Evolutionary conservation across 2,113 vertebrate species (phyloP).

Genomic region (Nycticebus coucang): DNA sequence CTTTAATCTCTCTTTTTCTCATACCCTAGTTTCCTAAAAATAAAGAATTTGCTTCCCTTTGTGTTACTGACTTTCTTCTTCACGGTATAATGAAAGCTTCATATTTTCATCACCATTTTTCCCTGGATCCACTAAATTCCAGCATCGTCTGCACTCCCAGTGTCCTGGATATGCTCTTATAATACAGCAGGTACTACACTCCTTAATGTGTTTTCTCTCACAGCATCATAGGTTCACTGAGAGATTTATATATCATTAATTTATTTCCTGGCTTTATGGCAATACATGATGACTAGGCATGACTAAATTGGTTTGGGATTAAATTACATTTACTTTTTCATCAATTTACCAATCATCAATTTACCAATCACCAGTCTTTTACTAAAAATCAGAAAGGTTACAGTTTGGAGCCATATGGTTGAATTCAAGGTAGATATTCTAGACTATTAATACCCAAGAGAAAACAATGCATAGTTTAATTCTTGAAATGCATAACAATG

Average conservation of each 20-base stretch:
- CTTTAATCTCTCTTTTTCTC: not conserved
- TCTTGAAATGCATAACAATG: not conserved
- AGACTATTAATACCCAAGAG: not conserved
- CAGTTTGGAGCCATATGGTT: not conserved
- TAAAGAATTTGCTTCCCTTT: not conserved
- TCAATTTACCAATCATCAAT: not conserved
- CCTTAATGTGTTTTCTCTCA: not conserved
- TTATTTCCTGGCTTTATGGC: not conserved
- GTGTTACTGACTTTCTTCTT: not conserved
- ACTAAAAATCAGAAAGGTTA: not conserved
- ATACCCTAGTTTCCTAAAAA: not conserved
- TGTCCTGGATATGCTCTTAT: not conserved
- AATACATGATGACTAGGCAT: not conserved
- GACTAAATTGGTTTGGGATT: not conserved
- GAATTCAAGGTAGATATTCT: not conserved
- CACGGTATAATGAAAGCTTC: not conserved
- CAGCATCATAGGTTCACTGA: not conserved
- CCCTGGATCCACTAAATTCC: not conserved
- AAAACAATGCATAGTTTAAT: not conserved
- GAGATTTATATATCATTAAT: not conserved
- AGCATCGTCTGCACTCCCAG: not conserved
- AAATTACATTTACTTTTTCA: not conserved
- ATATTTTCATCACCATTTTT: not conserved
- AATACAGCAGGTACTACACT: not conserved
- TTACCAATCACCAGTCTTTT: not conserved